phyloP scores from a whole-genome alignment of 2,797 vertebrate species.

The Liparis tanakae region DNA sequence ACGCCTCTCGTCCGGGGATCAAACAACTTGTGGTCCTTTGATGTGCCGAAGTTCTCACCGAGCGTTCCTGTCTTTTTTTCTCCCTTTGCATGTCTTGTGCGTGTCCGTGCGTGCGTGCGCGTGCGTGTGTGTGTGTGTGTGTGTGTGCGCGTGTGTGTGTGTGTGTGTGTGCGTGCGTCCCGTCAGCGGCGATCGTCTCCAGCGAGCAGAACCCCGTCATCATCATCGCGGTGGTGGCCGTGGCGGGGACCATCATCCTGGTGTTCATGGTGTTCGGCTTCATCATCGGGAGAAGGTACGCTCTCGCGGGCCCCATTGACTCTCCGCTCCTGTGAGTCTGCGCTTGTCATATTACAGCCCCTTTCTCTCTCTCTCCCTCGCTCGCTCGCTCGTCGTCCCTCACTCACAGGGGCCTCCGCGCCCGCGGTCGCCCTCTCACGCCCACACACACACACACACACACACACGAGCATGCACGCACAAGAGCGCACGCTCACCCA shows the following conservation, averaged over 20 bases:
- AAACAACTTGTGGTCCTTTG: slow-evolving; percentile 51
- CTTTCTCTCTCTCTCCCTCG: slow-evolving; percentile 60
- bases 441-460: neutral
- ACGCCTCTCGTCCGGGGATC: slow-evolving; percentile 55
- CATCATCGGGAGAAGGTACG: slow-evolving; percentile 99
- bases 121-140: slow-evolving; percentile 3
- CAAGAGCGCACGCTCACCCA: slow-evolving; percentile 16
- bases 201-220: slow-evolving; percentile 99
- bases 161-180: slow-evolving; percentile 45
- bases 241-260: slow-evolving; percentile 98
- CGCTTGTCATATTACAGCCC: slow-evolving; percentile 80
- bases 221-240: slow-evolving; percentile 98
- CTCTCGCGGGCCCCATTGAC: slow-evolving; percentile 86
- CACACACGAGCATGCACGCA: no score
- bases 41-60: slow-evolving; percentile 53
- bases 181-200: slow-evolving; percentile 92
- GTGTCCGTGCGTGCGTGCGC: neutral
- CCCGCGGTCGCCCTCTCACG: slow-evolving; percentile 12
- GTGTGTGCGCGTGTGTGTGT: neutral
- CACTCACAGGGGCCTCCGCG: slow-evolving; percentile 74
- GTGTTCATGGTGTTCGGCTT: slow-evolving; percentile 99
- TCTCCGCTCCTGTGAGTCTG: slow-evolving; percentile 88
- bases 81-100: slow-evolving; percentile 23
- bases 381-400: slow-evolving; percentile 72
- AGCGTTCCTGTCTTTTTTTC: slow-evolving; percentile 37